A percentile compares a stretch with the other conserved stretches of the same genome.
phyloP scores from a whole-genome alignment of 2,797 vertebrate species.

The Lates japonicus region DNA sequence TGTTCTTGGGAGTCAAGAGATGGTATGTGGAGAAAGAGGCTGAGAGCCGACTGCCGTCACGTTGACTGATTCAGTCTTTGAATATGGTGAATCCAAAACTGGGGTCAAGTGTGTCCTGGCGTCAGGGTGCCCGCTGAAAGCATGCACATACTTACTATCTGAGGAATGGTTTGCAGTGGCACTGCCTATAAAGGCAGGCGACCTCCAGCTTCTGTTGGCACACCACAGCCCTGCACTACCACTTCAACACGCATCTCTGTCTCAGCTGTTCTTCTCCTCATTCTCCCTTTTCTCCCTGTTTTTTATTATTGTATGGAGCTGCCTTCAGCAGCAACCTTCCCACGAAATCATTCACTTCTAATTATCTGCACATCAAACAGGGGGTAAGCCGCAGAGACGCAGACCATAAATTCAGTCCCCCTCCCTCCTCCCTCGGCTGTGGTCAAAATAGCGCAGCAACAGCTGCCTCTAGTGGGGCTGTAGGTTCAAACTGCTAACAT shows the following conservation, averaged over 20 bases:
- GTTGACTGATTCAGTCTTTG: conserved; percentile 60
- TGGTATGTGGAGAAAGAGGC: conserved; percentile 47
- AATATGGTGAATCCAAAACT: conserved; percentile 45
- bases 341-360: conserved; percentile 94
- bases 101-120: conserved; percentile 67
- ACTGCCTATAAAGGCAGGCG: conserved; percentile 19
- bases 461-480: conserved; percentile 92
- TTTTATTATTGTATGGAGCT: conserved; percentile 81
- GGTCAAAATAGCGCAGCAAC: conserved; percentile 89
- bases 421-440: conserved; percentile 73
- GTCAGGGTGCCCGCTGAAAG: neutral
- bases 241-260: conserved; percentile 40
- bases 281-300: conserved; percentile 72
- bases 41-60: conserved; percentile 37
- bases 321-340: conserved; percentile 86
- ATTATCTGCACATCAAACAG: conserved; percentile 94
- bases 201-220: conserved; percentile 53
- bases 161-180: conserved; percentile 16
- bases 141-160: conserved; percentile 14
- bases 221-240: conserved; percentile 56
- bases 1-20: conserved; percentile 54
- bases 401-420: conserved; percentile 91
- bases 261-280: conserved; percentile 69
- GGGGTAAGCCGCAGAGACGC: conserved; percentile 84
- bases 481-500: conserved; percentile 90